A percentile compares a stretch with the other conserved stretches of the same genome.
phyloP scores from a whole-genome alignment of 64 coral and sea anemone species.

The Trachythela sp. region DNA sequence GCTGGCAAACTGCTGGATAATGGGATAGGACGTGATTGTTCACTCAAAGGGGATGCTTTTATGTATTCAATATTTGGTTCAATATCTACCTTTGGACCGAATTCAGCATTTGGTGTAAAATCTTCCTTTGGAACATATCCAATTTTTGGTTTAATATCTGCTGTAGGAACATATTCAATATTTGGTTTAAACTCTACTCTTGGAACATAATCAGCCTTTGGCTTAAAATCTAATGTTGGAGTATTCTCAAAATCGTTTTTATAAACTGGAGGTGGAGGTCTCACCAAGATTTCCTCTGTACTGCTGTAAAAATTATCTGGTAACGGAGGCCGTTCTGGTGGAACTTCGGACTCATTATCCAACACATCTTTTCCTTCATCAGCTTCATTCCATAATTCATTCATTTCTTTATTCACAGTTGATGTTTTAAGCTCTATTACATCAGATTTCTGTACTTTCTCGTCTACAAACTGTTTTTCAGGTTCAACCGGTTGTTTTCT shows the following conservation, averaged over 20 bases:
- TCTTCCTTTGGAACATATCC: not conserved
- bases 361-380: not conserved
- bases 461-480: not conserved
- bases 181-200: not conserved
- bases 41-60: not conserved
- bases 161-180: not conserved
- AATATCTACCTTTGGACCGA: not conserved
- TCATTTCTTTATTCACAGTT: not conserved
- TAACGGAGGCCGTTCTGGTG: slow-evolving; percentile 1
- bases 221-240: not conserved
- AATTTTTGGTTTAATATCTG: not conserved
- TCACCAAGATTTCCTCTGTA: not conserved
- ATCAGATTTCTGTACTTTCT: not conserved
- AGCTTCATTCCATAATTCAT: not conserved
- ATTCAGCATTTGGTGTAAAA: not conserved
- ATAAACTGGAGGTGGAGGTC: not conserved
- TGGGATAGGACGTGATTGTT: not conserved
- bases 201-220: not conserved
- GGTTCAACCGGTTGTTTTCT: slow-evolving; percentile 1
- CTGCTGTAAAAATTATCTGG: slow-evolving; percentile 9
- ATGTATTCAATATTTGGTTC: not conserved
- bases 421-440: not conserved
- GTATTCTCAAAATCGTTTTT: not conserved
- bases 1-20: not conserved
- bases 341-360: not conserved